These are phyloP conservation scores for Limenitis camilla DNA, from an alignment of 2,888 invertebrate genomes.

Conservation along the genomic window DNA sequence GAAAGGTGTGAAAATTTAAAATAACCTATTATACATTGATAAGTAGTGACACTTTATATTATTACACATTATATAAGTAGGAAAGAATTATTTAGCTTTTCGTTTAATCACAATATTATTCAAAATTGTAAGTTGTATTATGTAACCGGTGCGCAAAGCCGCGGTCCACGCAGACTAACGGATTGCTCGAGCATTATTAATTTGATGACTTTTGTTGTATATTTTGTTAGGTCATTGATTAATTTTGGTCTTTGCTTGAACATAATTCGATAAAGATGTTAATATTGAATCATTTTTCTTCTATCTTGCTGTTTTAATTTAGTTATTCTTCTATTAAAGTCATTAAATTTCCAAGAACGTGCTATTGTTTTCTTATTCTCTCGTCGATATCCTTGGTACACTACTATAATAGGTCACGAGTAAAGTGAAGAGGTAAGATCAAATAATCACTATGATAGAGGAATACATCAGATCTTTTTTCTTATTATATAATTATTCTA, in stretches of 20 bases:
- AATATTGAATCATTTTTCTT: conserved; percentile 67
- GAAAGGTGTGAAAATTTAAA: conserved; percentile 69
- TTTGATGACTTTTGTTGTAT: conserved; percentile 76
- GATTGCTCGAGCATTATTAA: conserved; percentile 68
- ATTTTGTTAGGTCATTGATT: conserved; percentile 76
- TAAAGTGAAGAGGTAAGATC: no score
- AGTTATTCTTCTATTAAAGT: conserved; percentile 75
- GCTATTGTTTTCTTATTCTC: conserved; percentile 27
- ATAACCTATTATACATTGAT: conserved; percentile 70
- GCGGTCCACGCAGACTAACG: conserved; percentile 57
- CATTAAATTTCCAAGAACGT: conserved; percentile 72
- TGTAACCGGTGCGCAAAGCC: conserved; percentile 62
- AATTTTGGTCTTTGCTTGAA: conserved; percentile 70
- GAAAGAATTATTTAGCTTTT: conserved; percentile 74
- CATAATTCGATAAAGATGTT: conserved; percentile 68
- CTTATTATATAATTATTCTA: no score
- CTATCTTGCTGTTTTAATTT: conserved; percentile 75
- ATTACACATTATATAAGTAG: conserved; percentile 74
- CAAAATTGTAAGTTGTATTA: conserved; percentile 74
- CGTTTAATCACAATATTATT: conserved; percentile 73
- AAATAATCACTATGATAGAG: no score
- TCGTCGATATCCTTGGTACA: neutral
- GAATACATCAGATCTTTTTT: no score
- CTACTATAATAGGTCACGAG: neutral
- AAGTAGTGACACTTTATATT: conserved; percentile 75